Evolutionary conservation across 2,888 invertebrate species (phyloP).

Genomic region (Stenurella melanura): DNA sequence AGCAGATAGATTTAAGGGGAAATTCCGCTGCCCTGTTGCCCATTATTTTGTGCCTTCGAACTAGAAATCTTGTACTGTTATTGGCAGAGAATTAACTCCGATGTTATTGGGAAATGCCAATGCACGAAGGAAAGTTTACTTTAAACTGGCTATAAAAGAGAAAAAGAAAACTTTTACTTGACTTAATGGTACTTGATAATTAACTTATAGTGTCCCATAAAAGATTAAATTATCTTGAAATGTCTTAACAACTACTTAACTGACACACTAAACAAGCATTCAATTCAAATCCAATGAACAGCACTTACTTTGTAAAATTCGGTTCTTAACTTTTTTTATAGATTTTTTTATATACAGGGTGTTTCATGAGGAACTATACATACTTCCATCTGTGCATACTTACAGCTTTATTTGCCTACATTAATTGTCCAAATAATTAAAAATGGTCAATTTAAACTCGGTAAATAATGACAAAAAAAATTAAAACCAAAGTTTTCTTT

Average conservation of each 20-base stretch:
- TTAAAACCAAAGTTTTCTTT: too few species aligned
- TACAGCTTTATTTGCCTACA: too few species aligned
- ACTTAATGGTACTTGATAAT: constrained; percentile 8
- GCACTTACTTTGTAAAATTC: too few species aligned
- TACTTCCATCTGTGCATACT: too few species aligned
- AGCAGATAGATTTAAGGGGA: neutral
- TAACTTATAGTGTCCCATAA: neutral
- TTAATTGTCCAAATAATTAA: too few species aligned
- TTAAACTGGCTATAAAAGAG: neutral
- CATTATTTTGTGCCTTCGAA: neutral
- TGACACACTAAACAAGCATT: neutral
- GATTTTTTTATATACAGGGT: too few species aligned
- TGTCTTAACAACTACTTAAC: constrained; percentile 1
- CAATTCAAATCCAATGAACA: neutral
- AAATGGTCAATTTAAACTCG: too few species aligned
- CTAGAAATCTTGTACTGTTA: neutral
- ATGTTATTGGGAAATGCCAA: constrained; percentile 10
- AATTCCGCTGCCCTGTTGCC: neutral
- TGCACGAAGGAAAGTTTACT: neutral
- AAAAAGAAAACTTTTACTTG: neutral
- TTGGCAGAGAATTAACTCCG: neutral
- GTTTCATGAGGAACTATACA: too few species aligned
- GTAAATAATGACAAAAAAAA: too few species aligned
- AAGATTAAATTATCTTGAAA: neutral
- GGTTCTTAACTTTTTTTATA: too few species aligned